Evolutionary conservation across 2,888 invertebrate species (phyloP), one percentile per base, ranked within the genome.

Genomic region (Cremastinae sp.): DNA sequence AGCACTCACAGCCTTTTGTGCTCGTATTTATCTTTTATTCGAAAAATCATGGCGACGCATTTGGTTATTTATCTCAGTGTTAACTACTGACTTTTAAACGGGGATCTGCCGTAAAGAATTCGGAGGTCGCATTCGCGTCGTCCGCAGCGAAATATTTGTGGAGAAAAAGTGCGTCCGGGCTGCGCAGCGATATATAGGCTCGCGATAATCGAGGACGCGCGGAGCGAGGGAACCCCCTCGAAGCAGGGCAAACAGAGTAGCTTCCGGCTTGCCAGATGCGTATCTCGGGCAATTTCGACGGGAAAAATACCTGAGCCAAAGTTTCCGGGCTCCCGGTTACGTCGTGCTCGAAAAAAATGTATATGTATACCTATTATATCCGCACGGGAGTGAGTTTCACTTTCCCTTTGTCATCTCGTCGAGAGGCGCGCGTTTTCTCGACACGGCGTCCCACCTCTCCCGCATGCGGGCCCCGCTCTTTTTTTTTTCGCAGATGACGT

Each of bases 401-500:
- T 74, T 74, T 77, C 70, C 73, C 70, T 41, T 59, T 45, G 41
- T 62, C 12, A 9, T 45, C 47, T 53, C 58, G 16, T n/a, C n/a
- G n/a, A n/a, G n/a, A n/a, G n/a, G n/a, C n/a, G 36, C 38, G 14
- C 20, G 14, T 43, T 18, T 12, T 7, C 47, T 8, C 16, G 43
- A 5, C n/a, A 3, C 5, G 47, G 49, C 14, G n/a, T 43, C 51
- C 16, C 0, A 56, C 72, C 41, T 62, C 47, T 72, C 51, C 34
- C 53, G 58, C 64, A 41, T 68, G 62, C 38, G 18, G 69, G 58
- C 51, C 41, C 20, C 51, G 34, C 62, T 34, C 47, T 22, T 41
- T 54, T 69, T 69, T 74, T 74, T 65, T 69, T 72, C 36, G 76
- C 76, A 77, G 76, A 77, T 77, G 76, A 77, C 73, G 69, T 68